Evolutionary conservation across 2,888 invertebrate species (phyloP).

Genomic region (Papilio protenor): DNA sequence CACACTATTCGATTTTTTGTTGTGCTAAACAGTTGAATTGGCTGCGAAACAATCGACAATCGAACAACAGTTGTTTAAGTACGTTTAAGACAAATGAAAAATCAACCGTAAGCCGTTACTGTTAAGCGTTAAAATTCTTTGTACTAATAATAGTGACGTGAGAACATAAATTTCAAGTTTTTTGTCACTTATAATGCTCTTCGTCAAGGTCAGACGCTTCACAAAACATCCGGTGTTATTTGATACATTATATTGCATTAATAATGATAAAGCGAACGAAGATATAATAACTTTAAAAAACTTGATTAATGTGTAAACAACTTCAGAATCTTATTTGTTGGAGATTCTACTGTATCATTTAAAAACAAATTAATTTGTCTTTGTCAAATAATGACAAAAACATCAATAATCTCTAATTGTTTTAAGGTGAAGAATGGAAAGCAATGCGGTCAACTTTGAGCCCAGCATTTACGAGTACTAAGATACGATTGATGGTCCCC

Average conservation of each 20-base stretch:
- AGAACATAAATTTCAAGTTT: background rate
- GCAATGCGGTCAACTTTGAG: constrained; percentile 71
- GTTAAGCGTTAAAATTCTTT: background rate
- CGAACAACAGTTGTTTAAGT: too few species aligned
- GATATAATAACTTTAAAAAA: background rate
- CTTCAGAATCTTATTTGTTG: too few species aligned
- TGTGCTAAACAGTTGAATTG: too few species aligned
- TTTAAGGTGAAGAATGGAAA: constrained; percentile 57
- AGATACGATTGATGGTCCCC: constrained; percentile 71
- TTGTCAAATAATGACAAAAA: too few species aligned
- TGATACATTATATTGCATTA: background rate
- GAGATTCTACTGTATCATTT: too few species aligned
- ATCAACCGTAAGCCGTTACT: too few species aligned
- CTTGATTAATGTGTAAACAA: background rate
- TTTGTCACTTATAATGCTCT: background rate
- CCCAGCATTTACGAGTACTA: constrained; percentile 78
- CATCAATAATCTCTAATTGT: too few species aligned
- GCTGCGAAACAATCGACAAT: too few species aligned
- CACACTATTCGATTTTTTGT: too few species aligned
- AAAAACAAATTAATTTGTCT: too few species aligned
- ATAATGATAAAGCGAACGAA: background rate
- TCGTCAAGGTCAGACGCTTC: background rate
- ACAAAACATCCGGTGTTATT: background rate
- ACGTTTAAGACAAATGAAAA: too few species aligned
- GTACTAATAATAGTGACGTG: background rate